Evolutionary conservation across 1,140 invertebrate genomes (phyloP).

Genomic region (Harpegnathos saltator): DNA sequence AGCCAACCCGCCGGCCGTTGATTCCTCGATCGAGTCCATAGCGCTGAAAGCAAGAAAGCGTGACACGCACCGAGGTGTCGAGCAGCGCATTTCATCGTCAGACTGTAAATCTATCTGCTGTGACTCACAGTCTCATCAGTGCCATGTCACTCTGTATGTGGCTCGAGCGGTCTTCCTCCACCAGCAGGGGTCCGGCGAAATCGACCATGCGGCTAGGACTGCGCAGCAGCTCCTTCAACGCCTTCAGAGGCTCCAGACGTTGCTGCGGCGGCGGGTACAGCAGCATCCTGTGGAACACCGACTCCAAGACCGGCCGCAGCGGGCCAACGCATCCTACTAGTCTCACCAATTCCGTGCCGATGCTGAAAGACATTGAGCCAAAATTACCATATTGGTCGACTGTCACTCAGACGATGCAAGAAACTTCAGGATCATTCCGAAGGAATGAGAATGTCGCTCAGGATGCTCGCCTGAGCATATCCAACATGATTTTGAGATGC

Average conservation of each 20-base stretch:
- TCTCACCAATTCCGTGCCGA: slow-evolving; percentile 94
- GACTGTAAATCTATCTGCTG: not conserved
- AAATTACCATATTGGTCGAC: too few relatives aligned
- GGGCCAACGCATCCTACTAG: slow-evolving; percentile 94
- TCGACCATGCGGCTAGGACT: slow-evolving; percentile 91
- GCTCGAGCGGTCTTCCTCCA: slow-evolving; percentile 90
- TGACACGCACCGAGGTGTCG: too few relatives aligned
- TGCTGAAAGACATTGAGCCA: slow-evolving; percentile 87
- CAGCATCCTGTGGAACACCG: slow-evolving; percentile 96
- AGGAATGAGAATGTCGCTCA: too few relatives aligned
- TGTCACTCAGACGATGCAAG: not conserved
- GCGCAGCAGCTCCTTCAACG: slow-evolving; percentile 91
- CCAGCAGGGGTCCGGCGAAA: slow-evolving; percentile 89
- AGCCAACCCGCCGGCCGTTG: slow-evolving; percentile 87
- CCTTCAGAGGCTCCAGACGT: slow-evolving; percentile 93
- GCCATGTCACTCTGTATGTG: slow-evolving; percentile 95
- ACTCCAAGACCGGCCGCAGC: slow-evolving; percentile 95
- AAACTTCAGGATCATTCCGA: too few relatives aligned
- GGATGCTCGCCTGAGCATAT: too few relatives aligned
- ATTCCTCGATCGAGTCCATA: slow-evolving; percentile 96
- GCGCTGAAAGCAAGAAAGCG: slow-evolving; percentile 88
- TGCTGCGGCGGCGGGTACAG: slow-evolving; percentile 94
- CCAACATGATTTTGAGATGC: too few relatives aligned
- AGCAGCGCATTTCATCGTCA: not conserved
- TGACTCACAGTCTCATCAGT: slow-evolving; percentile 93